phyloP scores from a whole-genome alignment of 2,888 invertebrate genomes.

The Brachyptera risi region DNA sequence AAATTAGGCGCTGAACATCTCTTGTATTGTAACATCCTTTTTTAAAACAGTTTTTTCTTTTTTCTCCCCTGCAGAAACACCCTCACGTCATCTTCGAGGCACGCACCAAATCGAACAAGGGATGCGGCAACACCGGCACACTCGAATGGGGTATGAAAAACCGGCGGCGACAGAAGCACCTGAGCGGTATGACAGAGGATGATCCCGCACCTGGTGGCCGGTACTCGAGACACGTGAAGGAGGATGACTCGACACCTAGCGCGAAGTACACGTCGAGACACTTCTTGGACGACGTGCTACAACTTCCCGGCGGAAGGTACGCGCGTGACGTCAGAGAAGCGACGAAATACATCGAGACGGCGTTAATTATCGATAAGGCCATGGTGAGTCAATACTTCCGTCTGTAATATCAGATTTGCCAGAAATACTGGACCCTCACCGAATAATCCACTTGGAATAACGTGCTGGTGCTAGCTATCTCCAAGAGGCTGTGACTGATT shows the following conservation, averaged over 20 bases:
- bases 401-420: no score
- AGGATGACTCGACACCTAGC: conserved; percentile 38
- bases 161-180: conserved; percentile 61
- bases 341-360: conserved; percentile 94
- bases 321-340: conserved; percentile 81
- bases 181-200: conserved; percentile 22
- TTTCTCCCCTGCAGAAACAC: conserved; percentile 70
- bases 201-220: conserved; percentile 39
- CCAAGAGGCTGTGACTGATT: no score
- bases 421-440: no score
- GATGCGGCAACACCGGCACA: conserved; percentile 78
- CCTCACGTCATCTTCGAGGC: conserved; percentile 97
- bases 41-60: conserved; percentile 27
- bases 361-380: conserved; percentile 91
- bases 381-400: no score
- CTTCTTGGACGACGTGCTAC: background rate
- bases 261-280: no score
- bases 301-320: conserved; percentile 42
- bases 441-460: no score
- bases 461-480: no score
- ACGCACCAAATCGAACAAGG: conserved; percentile 83
- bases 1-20: no score
- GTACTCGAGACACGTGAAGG: conserved; percentile 44
- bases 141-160: conserved; percentile 70
- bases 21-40: no score